Evolutionary conservation across 37 sponge, comb jelly and placozoan genomes (phyloP).

Genomic region (Hexactinellida sp.): DNA sequence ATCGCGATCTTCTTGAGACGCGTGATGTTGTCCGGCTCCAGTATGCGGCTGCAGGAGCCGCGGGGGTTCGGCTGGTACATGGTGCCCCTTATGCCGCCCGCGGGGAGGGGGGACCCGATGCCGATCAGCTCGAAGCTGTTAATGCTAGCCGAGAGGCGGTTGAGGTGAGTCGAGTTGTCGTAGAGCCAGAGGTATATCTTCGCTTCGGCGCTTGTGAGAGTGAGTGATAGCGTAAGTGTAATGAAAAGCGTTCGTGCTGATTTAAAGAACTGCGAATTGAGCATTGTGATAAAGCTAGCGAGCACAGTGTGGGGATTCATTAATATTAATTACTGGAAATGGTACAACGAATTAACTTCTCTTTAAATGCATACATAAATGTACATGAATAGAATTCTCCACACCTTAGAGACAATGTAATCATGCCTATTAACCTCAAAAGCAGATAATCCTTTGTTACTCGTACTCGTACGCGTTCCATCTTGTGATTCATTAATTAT

Average conservation of each 20-base stretch:
- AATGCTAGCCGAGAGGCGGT: not conserved
- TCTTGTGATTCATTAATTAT: no score
- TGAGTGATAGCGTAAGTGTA: not conserved
- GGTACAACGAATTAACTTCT: no score
- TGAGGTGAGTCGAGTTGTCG: not conserved
- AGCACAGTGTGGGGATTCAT: no score
- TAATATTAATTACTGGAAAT: no score
- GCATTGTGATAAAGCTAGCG: no score
- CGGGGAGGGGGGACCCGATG: not conserved
- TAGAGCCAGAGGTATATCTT: constrained; percentile 12
- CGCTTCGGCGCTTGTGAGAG: not conserved
- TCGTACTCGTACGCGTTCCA: no score
- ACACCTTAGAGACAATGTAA: no score
- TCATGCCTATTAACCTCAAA: no score
- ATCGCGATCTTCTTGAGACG: not conserved
- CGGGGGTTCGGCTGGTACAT: not conserved
- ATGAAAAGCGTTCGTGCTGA: not conserved
- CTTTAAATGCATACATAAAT: no score
- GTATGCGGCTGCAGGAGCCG: not conserved
- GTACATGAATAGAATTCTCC: no score
- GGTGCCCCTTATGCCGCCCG: not conserved
- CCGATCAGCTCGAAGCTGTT: not conserved
- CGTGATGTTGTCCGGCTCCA: not conserved
- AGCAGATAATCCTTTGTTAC: no score
- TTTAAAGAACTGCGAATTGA: not conserved